Evolutionary conservation across 2,113 vertebrate genomes (phyloP).

Genomic region (Barnardius zonarius): DNA sequence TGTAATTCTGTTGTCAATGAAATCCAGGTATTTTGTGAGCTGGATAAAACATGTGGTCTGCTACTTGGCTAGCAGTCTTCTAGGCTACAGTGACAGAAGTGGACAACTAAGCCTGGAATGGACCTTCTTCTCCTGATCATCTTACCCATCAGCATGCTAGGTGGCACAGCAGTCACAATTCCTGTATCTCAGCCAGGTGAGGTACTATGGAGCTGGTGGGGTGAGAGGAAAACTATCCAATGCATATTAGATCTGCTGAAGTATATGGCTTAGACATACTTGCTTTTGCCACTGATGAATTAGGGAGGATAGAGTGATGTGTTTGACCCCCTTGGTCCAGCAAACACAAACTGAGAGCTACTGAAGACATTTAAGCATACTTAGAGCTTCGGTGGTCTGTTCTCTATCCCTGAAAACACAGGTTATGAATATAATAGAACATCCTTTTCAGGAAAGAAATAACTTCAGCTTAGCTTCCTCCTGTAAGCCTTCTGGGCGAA

Average conservation of each 20-base stretch:
- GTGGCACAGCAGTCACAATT: not conserved
- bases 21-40: not conserved
- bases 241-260: not conserved
- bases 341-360: not conserved
- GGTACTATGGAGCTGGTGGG: not conserved
- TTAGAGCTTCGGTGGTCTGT: not conserved
- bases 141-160: not conserved
- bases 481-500: not conserved
- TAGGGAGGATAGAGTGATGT: not conserved
- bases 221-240: not conserved
- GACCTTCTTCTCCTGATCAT: not conserved
- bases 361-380: not conserved
- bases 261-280: not conserved
- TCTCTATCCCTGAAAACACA: not conserved
- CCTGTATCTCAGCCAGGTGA: not conserved
- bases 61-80: not conserved
- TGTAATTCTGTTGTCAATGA: not conserved
- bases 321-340: not conserved
- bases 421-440: not conserved
- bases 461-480: not conserved
- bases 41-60: not conserved
- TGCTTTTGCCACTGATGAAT: not conserved
- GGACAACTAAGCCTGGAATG: not conserved
- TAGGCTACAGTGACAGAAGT: not conserved
- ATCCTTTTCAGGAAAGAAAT: not conserved